These are phyloP conservation scores for Tupaia tana DNA, from an alignment of 2,113 vertebrate genomes.

Conservation along the genomic window DNA sequence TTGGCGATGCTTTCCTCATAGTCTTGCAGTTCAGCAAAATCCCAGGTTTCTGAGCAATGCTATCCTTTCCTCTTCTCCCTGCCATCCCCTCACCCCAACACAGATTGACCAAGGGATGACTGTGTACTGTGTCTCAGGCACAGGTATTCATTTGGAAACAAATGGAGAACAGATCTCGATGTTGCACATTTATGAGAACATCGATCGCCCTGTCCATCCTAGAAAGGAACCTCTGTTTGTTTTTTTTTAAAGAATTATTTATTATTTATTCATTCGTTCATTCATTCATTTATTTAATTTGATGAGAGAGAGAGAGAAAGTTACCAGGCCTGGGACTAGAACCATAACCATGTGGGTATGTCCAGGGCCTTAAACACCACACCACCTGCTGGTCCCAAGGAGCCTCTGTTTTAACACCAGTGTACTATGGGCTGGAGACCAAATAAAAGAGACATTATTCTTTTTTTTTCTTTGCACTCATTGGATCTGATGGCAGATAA, in stretches of 20 bases:
- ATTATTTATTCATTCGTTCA: too few relatives aligned
- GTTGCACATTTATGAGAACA: neutral
- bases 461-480: neutral
- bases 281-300: too few relatives aligned
- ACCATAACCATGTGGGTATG: too few relatives aligned
- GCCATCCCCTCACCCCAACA: rapidly evolving
- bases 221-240: neutral
- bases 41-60: neutral
- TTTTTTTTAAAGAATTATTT: too few relatives aligned
- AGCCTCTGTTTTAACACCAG: neutral
- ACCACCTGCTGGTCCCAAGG: neutral
- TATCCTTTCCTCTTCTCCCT: neutral
- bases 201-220: rapidly evolving
- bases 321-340: too few relatives aligned
- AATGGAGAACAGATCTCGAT: rapidly evolving
- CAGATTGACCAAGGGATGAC: neutral
- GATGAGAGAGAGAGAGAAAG: too few relatives aligned
- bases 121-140: too few relatives aligned
- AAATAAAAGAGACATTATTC: neutral
- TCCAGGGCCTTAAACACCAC: too few relatives aligned
- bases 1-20: neutral
- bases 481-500: neutral
- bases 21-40: neutral
- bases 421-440: neutral
- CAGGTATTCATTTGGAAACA: neutral